A percentile compares a stretch with the other conserved stretches of the same genome.
phyloP scores from a whole-genome alignment of 2,888 invertebrate species.

The Acanthosepion pharaonis region DNA sequence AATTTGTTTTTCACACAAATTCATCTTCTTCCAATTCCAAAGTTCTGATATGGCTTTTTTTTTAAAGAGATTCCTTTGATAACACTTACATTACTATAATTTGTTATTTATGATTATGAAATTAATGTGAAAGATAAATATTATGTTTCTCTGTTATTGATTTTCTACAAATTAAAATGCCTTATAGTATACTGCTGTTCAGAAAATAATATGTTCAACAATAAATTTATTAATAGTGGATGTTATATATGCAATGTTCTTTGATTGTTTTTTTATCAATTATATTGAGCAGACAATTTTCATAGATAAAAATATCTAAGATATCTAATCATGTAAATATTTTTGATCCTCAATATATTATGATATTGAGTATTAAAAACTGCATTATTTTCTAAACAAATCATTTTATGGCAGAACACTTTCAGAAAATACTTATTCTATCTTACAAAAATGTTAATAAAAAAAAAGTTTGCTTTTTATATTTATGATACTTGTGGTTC shows the following conservation, averaged over 20 bases:
- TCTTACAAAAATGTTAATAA: no score
- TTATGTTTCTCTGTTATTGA: background rate
- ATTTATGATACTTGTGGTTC: no score
- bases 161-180: background rate
- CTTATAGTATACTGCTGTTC: background rate
- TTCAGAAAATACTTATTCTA: background rate
- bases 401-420: background rate
- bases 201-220: background rate
- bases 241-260: background rate
- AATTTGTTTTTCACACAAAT: background rate
- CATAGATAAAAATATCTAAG: no score
- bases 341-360: background rate
- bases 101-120: background rate
- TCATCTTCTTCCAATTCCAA: background rate
- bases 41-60: background rate
- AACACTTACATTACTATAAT: background rate
- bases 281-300: no score
- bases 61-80: background rate
- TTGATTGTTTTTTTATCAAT: background rate
- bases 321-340: no score
- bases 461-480: no score
- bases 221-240: background rate
- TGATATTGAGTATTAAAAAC: background rate
- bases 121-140: background rate
- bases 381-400: background rate